Percentiles rank a stretch among this genome's conserved stretches.
Conservation (phyloP, 2,797 vertebrate genomes). For the Karalla daura region DNA sequence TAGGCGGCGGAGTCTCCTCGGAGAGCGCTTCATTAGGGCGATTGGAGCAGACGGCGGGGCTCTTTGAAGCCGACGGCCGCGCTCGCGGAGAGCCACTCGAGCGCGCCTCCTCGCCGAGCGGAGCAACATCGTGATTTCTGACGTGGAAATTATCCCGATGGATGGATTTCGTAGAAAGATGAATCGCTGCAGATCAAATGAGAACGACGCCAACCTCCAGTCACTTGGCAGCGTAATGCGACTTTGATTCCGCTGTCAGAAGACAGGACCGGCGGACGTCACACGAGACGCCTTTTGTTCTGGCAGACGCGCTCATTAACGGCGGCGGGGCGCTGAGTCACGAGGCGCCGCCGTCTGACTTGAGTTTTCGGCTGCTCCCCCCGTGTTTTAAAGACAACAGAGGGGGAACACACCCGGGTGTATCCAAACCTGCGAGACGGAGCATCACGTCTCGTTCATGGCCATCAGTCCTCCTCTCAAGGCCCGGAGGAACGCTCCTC, state of each 20-base stretch:
- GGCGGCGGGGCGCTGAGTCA: conserved; percentile 43
- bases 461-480: conserved; percentile 7
- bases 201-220: neutral
- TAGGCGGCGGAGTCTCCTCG: conserved; percentile 34
- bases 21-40: conserved; percentile 47
- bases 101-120: conserved; percentile 4
- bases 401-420: neutral
- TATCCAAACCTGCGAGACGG: neutral
- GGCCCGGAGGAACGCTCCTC: conserved; percentile 1
- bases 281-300: conserved; percentile 46
- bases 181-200: conserved; percentile 16
- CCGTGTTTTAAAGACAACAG: conserved; percentile 26
- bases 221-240: conserved; percentile 1
- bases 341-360: conserved; percentile 16
- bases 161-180: conserved; percentile 16
- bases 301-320: conserved; percentile 53
- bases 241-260: conserved; percentile 46
- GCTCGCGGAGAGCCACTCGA: too few species aligned
- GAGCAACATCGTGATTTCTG: neutral
- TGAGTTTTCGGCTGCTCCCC: conserved; percentile 25
- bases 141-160: neutral
- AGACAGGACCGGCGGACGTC: conserved; percentile 34
- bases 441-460: conserved; percentile 9
- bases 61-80: neutral
- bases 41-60: conserved; percentile 30